Base-by-base conservation (phyloP, 2,797 vertebrate species). In the Notolabrus celidotus region DNA sequence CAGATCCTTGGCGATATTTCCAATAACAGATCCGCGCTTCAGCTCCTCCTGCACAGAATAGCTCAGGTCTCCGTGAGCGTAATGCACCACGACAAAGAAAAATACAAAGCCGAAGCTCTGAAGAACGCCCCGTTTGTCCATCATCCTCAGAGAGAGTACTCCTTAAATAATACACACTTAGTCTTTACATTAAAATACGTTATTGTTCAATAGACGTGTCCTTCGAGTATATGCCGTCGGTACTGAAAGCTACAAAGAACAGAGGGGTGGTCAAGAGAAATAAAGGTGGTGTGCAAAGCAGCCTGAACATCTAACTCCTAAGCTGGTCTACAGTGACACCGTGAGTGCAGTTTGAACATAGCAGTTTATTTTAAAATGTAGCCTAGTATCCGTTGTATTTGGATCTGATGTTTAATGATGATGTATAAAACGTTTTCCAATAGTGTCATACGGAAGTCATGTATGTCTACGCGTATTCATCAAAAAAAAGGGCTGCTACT, bases 1-100 rank as follows among this genome's bases (percentile, higher is more conserved):
- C 3, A 92, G 76, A 77, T 93, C 90, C 14, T 87, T 90, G 0
- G 88, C 85, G 2, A 89, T 71, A 59, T 89, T 87, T 61, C 85
- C 81, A 29, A 89, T 79, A 0, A 83, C 39, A 49, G 80, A 74
- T 68, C 82, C 84, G 3, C 25, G 74, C 61, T 85, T 86, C 69
- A 85, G 72, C 29, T 83, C 86, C 38, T 85, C 77, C 11, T 49
- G 57, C 7, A 79, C 4, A 5, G 63, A 85, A 19, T 78, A 89
- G 34, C 65, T 81, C 23, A 88, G 20, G 12, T 85, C 79, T 59
- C 58, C 79, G 42, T 74, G 20, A 10, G 53, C 38, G 43, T n/a
- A 53, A 1, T 66, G 80, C 16, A 72, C 0, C 6, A 65, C 50
- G 31, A 81, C 52, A 61, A 86, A 71, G 50, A 82, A 56, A 53